Evolutionary conservation across 64 coral and sea anemone species (phyloP), one percentile per base, ranked within the genome.

Genomic region (Astreopora myriophthalma): DNA sequence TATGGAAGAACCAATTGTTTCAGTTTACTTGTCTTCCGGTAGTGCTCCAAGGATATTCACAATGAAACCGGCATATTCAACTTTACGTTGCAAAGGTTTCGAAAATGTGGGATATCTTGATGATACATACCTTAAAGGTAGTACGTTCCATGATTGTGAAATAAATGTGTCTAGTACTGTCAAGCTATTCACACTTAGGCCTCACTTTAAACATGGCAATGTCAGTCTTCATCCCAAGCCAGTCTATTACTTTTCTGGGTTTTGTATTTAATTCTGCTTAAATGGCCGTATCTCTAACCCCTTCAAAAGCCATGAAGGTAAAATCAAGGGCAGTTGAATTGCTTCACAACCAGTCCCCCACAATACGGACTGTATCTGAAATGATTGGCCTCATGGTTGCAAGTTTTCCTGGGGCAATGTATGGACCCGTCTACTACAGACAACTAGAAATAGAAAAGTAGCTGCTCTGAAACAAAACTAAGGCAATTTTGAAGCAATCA

Each of bases 1-100:
- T 36, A 57, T 88, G 75, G 49, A 62, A 75, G 63, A 89, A 74
- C 46, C 46, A 72, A 3, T 75, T 94, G 69, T 85, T 89, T 89
- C 86, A 94, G 77, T 89, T 94, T 78, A 89, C 93, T 35, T 89
- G 87, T 74, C 58, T 94, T 9, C 92, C 92, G n/a, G n/a, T 46
- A 94, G 89, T 89, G 93, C 83, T 0, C 17, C 88, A 23, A 88
- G 32, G n/a, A n/a, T 28, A 28, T 92, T 92, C 38, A 92, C 71
- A 44, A 92, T 92, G 55, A 92, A 92, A 52, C 92, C 92, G 33
- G 75, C 31, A 17, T 88, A 94, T 36, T 88, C 75, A 5, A 22
- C 16, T 52, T 74, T 94, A 31, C 32, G 75, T 33, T 65, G 30
- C 51, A 76, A 94, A 58, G 92, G 74, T 24, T 80, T 75, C 71